These are phyloP conservation scores for Sepiola atlantica DNA, from an alignment of 2,888 invertebrate species.

Conservation along the genomic window DNA sequence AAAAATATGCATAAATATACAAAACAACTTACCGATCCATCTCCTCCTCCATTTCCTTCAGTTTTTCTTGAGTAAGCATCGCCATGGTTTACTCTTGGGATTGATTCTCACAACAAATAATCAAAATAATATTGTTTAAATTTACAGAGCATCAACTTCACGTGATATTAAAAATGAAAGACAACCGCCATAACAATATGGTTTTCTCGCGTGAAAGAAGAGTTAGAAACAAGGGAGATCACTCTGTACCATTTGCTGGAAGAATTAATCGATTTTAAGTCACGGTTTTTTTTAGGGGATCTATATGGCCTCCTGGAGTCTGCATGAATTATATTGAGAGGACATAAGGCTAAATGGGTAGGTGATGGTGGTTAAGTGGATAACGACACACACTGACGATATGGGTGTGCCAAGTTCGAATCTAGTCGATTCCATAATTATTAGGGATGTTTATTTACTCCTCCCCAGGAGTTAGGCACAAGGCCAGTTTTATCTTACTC, in stretches of 20 bases:
- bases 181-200: not conserved
- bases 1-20: not conserved
- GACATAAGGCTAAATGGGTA: too few relatives aligned
- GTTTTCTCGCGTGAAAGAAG: not conserved
- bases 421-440: too few relatives aligned
- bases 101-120: not conserved
- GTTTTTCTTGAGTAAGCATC: slow-evolving; percentile 65
- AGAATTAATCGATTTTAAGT: too few relatives aligned
- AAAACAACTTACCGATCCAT: slow-evolving; percentile 69
- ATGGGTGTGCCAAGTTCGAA: too few relatives aligned
- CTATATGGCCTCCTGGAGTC: too few relatives aligned
- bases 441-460: too few relatives aligned
- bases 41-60: slow-evolving; percentile 73
- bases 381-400: too few relatives aligned
- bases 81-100: slow-evolving; percentile 56
- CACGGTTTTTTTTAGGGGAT: too few relatives aligned
- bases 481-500: too few relatives aligned
- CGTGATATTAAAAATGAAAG: not conserved
- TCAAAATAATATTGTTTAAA: not conserved
- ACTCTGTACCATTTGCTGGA: not conserved
- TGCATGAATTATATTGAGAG: too few relatives aligned
- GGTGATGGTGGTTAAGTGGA: too few relatives aligned
- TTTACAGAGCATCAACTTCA: not conserved
- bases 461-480: too few relatives aligned
- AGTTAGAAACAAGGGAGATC: not conserved